Percentiles rank a stretch among this genome's conserved stretches.
Conservation (phyloP, 2,113 vertebrate genomes). For the Gambusia affinis region DNA sequence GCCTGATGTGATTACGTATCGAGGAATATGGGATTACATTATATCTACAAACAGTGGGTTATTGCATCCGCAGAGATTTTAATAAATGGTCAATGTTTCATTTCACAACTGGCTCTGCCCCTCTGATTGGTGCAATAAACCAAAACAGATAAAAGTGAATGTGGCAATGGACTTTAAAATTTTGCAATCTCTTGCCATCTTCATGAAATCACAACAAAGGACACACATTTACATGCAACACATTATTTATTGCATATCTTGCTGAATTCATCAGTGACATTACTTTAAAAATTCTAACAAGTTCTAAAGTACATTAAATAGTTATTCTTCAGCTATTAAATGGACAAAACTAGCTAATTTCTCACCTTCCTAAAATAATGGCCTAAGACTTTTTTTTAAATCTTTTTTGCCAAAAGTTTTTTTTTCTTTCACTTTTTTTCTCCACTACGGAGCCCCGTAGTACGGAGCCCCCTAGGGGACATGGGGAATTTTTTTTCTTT, state of each 20-base stretch:
- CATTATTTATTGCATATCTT: not conserved
- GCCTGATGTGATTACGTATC: constrained; percentile 26
- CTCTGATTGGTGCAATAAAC: constrained; percentile 29
- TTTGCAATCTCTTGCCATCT: constrained; percentile 15
- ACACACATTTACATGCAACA: not conserved
- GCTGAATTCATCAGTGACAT: not conserved
- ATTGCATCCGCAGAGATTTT: constrained; percentile 32
- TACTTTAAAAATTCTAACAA: not conserved
- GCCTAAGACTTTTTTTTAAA: no score
- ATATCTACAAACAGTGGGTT: constrained; percentile 33
- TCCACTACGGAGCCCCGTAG: no score
- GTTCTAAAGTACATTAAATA: not conserved
- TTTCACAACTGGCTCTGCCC: constrained; percentile 37
- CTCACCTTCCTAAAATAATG: no score
- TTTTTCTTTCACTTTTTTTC: no score
- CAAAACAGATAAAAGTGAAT: constrained; percentile 18
- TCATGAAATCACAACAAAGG: no score
- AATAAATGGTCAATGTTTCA: constrained; percentile 45
- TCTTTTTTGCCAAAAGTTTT: no score
- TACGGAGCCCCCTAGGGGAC: no score
- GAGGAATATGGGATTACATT: constrained; percentile 16
- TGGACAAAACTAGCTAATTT: not conserved
- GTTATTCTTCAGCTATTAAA: not conserved
- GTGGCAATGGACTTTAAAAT: constrained; percentile 30
- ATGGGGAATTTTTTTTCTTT: no score